Conservation (phyloP, 2,888 invertebrate species). For the Pyrochroa serraticornis region DNA sequence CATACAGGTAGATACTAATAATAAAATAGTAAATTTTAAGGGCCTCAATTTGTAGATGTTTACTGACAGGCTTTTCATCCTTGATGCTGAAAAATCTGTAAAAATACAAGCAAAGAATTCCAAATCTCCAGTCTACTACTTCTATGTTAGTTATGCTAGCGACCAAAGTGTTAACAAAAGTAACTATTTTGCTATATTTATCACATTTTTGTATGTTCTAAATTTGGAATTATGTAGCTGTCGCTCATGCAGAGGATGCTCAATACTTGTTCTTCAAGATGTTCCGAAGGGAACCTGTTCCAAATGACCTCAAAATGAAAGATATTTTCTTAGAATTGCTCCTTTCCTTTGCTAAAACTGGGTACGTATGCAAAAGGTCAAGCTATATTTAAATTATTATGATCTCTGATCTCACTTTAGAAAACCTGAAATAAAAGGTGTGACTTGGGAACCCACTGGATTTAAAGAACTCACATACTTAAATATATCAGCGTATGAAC, state of each 20-base stretch:
- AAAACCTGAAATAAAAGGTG: conserved; percentile 54
- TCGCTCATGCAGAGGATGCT: conserved; percentile 21
- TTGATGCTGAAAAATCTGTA: conserved; percentile 62
- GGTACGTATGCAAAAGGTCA: conserved; percentile 9
- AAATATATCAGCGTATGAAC: conserved; percentile 56
- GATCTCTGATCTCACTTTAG: conserved; percentile 45
- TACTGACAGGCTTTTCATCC: conserved; percentile 66
- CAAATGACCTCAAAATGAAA: conserved; percentile 17
- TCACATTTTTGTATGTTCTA: background rate
- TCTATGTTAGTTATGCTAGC: conserved; percentile 56
- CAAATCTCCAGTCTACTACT: conserved; percentile 65
- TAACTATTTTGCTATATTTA: background rate
- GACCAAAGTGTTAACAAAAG: conserved; percentile 7
- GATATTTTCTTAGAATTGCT: conserved; percentile 17
- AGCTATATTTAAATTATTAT: background rate
- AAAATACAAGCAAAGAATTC: conserved; percentile 62
- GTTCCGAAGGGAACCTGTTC: conserved; percentile 1
- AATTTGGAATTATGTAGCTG: conserved; percentile 9
- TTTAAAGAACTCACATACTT: conserved; percentile 60
- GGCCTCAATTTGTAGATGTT: conserved; percentile 38
- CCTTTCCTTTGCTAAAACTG: conserved; percentile 12
- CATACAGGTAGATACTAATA: background rate
- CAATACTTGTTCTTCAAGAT: conserved; percentile 20
- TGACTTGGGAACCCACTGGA: conserved; percentile 60
- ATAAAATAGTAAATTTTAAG: background rate